phyloP scores from a whole-genome alignment of 2,113 vertebrate genomes.

The Fregata magnificens region DNA sequence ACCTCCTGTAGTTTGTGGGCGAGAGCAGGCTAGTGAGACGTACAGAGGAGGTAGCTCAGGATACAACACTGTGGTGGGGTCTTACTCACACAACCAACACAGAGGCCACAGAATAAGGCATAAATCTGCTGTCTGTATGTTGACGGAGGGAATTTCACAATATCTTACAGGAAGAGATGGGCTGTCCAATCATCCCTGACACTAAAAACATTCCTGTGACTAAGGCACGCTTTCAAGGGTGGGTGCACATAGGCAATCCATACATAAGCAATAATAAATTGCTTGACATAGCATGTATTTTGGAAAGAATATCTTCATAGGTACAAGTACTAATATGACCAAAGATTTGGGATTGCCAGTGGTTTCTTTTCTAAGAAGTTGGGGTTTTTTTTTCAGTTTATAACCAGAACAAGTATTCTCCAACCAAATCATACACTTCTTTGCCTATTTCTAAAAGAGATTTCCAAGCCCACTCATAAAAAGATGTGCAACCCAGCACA shows the following conservation, averaged over 20 bases:
- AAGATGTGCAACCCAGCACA: background rate
- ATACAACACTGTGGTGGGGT: background rate
- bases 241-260: background rate
- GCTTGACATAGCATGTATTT: background rate
- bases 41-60: background rate
- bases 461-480: background rate
- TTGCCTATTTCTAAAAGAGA: background rate
- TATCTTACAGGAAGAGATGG: background rate
- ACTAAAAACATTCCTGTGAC: background rate
- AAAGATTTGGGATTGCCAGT: background rate
- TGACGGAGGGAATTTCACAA: background rate
- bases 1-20: background rate
- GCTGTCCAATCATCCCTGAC: too few species aligned
- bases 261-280: background rate
- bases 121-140: background rate
- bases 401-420: background rate
- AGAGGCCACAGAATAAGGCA: background rate
- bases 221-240: background rate
- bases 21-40: background rate
- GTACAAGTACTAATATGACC: background rate
- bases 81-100: fast-evolving
- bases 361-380: background rate
- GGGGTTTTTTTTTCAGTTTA: background rate
- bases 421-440: background rate
- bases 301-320: background rate